A percentile compares a stretch with the other conserved stretches of the same genome.
Evolutionary conservation across 2,888 invertebrate species (phyloP).

Genomic region (Cynaeus angustus): DNA sequence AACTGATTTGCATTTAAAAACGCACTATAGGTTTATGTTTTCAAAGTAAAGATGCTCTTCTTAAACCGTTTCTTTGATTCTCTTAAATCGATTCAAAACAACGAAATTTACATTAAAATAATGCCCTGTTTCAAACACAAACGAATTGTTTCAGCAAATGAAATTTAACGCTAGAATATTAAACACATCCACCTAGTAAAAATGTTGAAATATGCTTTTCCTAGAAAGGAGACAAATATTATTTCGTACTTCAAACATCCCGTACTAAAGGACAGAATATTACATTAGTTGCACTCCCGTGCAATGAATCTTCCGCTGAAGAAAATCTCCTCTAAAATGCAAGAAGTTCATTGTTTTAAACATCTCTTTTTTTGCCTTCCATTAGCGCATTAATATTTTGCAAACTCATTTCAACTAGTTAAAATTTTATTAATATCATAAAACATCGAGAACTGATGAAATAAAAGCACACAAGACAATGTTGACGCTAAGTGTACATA

Average conservation of each 20-base stretch:
- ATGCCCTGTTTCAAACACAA: too few species aligned
- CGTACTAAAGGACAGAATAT: neutral
- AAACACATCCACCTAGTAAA: neutral
- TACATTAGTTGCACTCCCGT: neutral
- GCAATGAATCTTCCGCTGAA: neutral
- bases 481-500: slow-evolving; percentile 26
- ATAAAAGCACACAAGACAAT: slow-evolving; percentile 25
- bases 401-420: slow-evolving; percentile 4
- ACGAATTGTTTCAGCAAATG: too few species aligned
- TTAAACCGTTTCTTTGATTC: slow-evolving; percentile 17
- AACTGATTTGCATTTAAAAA: slow-evolving; percentile 47
- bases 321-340: slow-evolving; percentile 5
- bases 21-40: slow-evolving; percentile 33
- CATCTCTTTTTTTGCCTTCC: neutral
- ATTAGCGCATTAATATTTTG: slow-evolving; percentile 10
- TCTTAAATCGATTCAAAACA: slow-evolving; percentile 7
- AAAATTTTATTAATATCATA: slow-evolving; percentile 15
- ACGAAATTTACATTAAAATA: slow-evolving; percentile 7
- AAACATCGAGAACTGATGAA: slow-evolving; percentile 15
- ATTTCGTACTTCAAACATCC: too few species aligned
- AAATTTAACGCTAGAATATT: neutral
- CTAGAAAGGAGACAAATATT: too few species aligned
- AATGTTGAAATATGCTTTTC: too few species aligned
- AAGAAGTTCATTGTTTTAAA: slow-evolving; percentile 1
- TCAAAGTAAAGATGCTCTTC: slow-evolving; percentile 24